Conservation (phyloP, 1,140 invertebrate genomes). For the Drosophila sproati region DNA sequence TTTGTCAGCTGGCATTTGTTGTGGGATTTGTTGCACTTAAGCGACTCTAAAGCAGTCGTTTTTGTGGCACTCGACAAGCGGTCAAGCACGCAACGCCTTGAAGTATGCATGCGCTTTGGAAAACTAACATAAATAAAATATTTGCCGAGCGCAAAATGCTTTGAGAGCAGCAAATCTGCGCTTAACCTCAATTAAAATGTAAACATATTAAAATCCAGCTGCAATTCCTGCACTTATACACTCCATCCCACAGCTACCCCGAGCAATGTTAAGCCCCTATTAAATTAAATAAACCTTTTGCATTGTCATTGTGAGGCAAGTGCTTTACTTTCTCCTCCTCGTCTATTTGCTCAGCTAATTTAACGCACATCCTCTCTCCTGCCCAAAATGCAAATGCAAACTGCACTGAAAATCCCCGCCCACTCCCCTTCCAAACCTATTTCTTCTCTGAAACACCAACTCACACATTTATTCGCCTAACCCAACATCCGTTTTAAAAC, state of each 20-base stretch:
- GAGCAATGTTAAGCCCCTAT: slow-evolving; percentile 39
- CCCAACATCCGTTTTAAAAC: slow-evolving; percentile 33
- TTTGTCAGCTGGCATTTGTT: slow-evolving; percentile 27
- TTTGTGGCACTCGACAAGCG: slow-evolving; percentile 50
- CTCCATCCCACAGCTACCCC: not conserved
- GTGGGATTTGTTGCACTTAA: slow-evolving; percentile 53
- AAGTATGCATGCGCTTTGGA: slow-evolving; percentile 56
- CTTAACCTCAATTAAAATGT: slow-evolving; percentile 81
- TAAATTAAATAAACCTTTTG: slow-evolving; percentile 65
- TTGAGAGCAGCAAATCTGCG: slow-evolving; percentile 61
- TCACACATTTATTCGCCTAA: slow-evolving; percentile 11
- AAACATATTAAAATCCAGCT: slow-evolving; percentile 73
- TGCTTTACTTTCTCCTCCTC: slow-evolving; percentile 27
- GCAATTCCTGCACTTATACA: slow-evolving; percentile 3
- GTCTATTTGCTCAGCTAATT: slow-evolving; percentile 38
- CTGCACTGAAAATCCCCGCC: slow-evolving; percentile 25
- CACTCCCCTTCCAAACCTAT: not conserved
- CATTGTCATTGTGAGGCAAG: slow-evolving; percentile 39
- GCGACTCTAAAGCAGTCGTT: slow-evolving; percentile 36
- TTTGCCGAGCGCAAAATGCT: slow-evolving; percentile 38
- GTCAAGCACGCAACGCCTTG: slow-evolving; percentile 58
- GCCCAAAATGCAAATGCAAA: slow-evolving; percentile 58
- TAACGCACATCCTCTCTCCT: slow-evolving; percentile 21
- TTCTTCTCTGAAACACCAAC: not conserved
- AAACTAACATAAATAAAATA: slow-evolving; percentile 62